phyloP scores from a whole-genome alignment of 2,113 vertebrate species.

The Synodontis membranacea region DNA sequence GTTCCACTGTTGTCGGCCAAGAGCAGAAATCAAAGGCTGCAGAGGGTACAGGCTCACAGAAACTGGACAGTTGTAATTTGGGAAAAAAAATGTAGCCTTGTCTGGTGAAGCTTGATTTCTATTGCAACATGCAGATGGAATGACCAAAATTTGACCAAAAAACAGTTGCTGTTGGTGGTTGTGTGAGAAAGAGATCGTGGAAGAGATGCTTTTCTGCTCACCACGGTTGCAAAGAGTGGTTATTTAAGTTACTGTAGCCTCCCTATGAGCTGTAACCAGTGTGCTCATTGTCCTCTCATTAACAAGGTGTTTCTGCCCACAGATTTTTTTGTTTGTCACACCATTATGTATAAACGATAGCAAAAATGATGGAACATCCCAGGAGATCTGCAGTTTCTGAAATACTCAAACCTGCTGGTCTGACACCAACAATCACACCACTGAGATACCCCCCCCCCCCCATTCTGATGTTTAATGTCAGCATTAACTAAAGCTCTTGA shows the following conservation, averaged over 20 bases:
- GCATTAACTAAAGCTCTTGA: not conserved
- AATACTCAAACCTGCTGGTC: not conserved
- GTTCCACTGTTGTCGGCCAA: not conserved
- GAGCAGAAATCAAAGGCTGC: not conserved
- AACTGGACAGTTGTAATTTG: not conserved
- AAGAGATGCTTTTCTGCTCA: not conserved
- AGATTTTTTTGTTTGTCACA: no score
- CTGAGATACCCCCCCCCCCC: not conserved
- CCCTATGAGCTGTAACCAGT: no score
- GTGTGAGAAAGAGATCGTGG: no score
- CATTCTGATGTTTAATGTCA: not conserved
- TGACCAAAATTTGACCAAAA: not conserved
- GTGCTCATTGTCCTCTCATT: no score
- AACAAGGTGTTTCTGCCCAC: no score
- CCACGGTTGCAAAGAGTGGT: no score
- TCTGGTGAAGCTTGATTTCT: not conserved
- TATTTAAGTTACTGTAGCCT: no score
- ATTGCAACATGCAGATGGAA: not conserved
- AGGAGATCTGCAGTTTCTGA: no score
- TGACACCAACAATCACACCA: not conserved
- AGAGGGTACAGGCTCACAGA: not conserved
- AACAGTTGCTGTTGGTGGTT: not conserved
- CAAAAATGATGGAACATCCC: no score
- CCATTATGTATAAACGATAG: no score
- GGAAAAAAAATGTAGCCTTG: not conserved